These are phyloP conservation scores for Brevimyrus niger DNA, from an alignment of 2,113 vertebrate genomes.

Conservation along the genomic window DNA sequence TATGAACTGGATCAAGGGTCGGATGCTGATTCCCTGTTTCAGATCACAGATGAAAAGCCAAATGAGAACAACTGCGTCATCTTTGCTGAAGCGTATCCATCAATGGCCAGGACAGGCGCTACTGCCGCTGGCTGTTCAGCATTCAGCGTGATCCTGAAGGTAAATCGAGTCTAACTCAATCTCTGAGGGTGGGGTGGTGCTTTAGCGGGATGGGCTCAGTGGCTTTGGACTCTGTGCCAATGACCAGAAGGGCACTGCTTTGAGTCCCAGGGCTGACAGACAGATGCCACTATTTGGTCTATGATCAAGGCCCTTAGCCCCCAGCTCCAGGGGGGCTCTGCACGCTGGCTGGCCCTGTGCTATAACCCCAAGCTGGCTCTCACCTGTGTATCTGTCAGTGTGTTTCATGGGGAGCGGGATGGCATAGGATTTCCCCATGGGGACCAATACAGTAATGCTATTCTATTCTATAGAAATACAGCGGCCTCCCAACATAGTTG, in stretches of 20 bases:
- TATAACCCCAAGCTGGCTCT: background rate
- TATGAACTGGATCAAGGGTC: slow-evolving; percentile 83
- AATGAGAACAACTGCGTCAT: background rate
- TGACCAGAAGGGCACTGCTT: background rate
- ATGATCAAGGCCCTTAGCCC: background rate
- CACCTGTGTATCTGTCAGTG: background rate
- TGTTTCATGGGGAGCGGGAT: background rate
- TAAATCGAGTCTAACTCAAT: background rate
- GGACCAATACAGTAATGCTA: too few species aligned
- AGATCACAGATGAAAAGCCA: background rate
- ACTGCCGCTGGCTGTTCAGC: background rate
- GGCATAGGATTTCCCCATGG: background rate
- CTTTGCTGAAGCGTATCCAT: background rate
- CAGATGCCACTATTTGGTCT: background rate
- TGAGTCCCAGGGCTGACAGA: background rate
- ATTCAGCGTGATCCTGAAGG: background rate
- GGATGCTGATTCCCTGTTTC: slow-evolving; percentile 83
- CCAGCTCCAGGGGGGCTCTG: background rate
- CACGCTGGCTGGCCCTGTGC: background rate
- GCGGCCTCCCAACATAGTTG: background rate
- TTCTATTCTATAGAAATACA: background rate
- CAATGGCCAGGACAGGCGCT: background rate
- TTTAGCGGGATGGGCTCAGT: background rate
- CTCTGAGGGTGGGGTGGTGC: background rate
- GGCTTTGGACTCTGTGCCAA: background rate